Conservation (phyloP, 2,888 invertebrate species). For the Piscicola geometra region DNA sequence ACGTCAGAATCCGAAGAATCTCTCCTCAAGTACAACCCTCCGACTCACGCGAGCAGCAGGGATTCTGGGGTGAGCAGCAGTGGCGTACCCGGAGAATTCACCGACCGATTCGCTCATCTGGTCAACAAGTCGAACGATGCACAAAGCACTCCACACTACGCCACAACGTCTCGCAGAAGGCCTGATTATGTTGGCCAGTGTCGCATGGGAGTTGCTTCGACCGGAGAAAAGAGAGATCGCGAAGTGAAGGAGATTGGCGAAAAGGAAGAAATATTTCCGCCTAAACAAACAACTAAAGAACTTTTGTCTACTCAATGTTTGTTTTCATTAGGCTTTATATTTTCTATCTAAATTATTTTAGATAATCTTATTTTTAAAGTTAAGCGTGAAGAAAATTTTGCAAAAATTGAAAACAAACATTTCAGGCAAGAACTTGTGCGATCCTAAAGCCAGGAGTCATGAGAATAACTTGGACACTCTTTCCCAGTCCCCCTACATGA, state of each 20-base stretch:
- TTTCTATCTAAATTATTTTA: no score
- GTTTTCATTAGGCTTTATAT: no score
- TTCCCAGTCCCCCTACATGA: no score
- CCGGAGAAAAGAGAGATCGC: not conserved
- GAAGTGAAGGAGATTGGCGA: conserved; percentile 2
- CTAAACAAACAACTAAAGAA: not conserved
- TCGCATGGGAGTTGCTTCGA: not conserved
- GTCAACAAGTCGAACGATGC: conserved; percentile 16
- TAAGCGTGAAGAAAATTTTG: no score
- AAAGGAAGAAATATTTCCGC: not conserved
- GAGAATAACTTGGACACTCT: no score
- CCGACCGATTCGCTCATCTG: conserved; percentile 12
- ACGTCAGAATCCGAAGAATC: conserved; percentile 54
- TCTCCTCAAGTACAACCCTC: conserved; percentile 48
- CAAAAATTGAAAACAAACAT: no score
- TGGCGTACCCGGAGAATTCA: conserved; percentile 29
- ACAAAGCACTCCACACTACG: conserved; percentile 32
- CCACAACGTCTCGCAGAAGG: conserved; percentile 26
- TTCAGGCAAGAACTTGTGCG: no score
- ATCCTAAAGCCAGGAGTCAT: no score
- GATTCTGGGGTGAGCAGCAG: conserved; percentile 39
- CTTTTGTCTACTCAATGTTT: not conserved
- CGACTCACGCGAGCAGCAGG: conserved; percentile 35
- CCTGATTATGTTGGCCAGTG: not conserved
- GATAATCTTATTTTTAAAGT: no score